A percentile compares a stretch with the other conserved stretches of the same genome.
Conservation (phyloP, 1,140 invertebrate genomes). For the Sipha flava region DNA sequence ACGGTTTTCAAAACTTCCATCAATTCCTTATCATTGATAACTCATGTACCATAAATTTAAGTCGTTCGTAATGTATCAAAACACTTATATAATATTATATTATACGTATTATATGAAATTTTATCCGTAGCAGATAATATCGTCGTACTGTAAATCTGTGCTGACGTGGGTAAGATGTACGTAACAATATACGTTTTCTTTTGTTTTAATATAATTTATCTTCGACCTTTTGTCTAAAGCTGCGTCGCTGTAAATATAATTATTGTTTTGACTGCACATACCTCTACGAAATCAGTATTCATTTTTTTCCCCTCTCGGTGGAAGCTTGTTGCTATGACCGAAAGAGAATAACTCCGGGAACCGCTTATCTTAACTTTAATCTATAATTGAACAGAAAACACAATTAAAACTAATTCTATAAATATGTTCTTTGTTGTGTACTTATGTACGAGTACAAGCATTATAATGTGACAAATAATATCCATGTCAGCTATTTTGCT, state of each 20-base stretch:
- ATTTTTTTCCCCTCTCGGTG: neutral
- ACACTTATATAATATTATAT: too few species aligned
- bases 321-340: neutral
- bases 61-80: too few species aligned
- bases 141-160: neutral
- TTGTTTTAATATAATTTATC: neutral
- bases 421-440: neutral
- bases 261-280: neutral
- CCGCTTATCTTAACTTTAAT: neutral
- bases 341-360: neutral
- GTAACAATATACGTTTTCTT: neutral
- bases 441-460: neutral
- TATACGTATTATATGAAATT: neutral
- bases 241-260: neutral
- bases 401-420: slow-evolving; percentile 22
- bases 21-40: too few species aligned
- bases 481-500: too few species aligned
- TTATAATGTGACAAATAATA: too few species aligned
- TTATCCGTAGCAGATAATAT: neutral
- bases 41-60: neutral
- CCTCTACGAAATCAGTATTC: neutral
- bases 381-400: slow-evolving; percentile 17
- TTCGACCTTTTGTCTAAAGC: neutral
- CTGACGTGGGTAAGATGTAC: neutral
- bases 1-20: neutral